Evolutionary conservation across 1,140 invertebrate species (phyloP).

Genomic region (Coboldia fuscipes): DNA sequence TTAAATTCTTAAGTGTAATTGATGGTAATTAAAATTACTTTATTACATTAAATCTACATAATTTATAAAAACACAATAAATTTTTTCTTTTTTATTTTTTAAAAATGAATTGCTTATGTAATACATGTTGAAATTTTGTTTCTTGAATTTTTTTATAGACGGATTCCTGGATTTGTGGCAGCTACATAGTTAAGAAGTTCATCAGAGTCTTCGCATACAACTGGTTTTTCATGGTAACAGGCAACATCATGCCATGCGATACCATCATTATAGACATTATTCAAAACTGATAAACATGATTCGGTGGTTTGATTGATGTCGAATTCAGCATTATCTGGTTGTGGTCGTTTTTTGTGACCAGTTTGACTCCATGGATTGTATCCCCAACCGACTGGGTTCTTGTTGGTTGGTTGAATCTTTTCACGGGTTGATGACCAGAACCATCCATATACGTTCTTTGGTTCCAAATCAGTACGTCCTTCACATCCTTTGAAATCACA

Average conservation of each 20-base stretch:
- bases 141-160: slow-evolving; percentile 29
- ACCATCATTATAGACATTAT: slow-evolving; percentile 81
- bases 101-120: background rate
- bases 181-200: slow-evolving; percentile 66
- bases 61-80: background rate
- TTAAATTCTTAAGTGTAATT: slow-evolving; percentile 17
- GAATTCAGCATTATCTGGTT: slow-evolving; percentile 81
- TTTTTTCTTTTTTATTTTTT: background rate
- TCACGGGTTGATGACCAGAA: slow-evolving; percentile 82
- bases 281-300: slow-evolving; percentile 63
- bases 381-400: slow-evolving; percentile 27
- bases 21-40: slow-evolving; percentile 9
- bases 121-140: background rate
- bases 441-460: slow-evolving; percentile 68
- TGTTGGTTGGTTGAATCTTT: slow-evolving; percentile 69
- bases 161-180: slow-evolving; percentile 54
- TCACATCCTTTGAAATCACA: slow-evolving; percentile 88
- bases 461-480: slow-evolving; percentile 62
- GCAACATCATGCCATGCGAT: slow-evolving; percentile 84
- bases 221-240: slow-evolving; percentile 78
- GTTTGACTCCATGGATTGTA: slow-evolving; percentile 76
- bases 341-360: slow-evolving; percentile 67
- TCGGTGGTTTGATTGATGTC: slow-evolving; percentile 76
- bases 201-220: slow-evolving; percentile 73
- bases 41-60: slow-evolving; percentile 1